Evolutionary conservation across 2,888 invertebrate species (phyloP), one percentile per base, ranked within the genome.

Genomic region (Cheilosia variabilis): DNA sequence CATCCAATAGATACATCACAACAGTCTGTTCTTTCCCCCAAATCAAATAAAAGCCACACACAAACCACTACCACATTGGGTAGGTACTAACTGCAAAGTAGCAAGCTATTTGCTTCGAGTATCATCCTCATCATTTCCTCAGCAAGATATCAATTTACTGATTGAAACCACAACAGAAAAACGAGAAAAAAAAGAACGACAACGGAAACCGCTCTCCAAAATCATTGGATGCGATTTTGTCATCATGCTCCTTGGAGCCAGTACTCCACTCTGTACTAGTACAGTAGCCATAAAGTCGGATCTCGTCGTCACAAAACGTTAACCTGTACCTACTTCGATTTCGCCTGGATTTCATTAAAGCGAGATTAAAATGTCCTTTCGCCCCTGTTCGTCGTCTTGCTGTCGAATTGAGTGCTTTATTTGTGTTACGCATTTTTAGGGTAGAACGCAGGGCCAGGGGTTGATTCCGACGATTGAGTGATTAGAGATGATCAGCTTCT

Each of bases 101-200:
- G 76, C 86, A 81, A 81, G 72, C 72, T 81, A 86, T 77, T 81
- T 68, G 50, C 66, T 62, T 66, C 55, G 60, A 76, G 62, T 47
- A 81, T 55, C 71, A 57, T 63, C 68, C 45, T 68, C 73, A 57
- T 63, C 68, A 57, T 79, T 80, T 84, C 65, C 72, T 72, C 68
- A 57, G 60, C 89, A 91, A 88, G 89, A 90, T 89, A 90, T 91
- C 91, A 91, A 91, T 91, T 91, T 91, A 89, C 90, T 91, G 91
- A 91, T 91, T 91, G 91, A 90, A 90, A 90, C 76, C 81, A 79
- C 73, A 76, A 81, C 62, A 55, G 41, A 41, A 43, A 31, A 45
- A 55, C 22, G 45, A 45, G 53, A 10, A 65, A 76, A 6, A 55
- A 57, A n/a, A 37, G 4, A 22, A 43, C 17, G 17, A 55, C 15